These are phyloP conservation scores for Limosa lapponica DNA, from an alignment of 2,797 vertebrate genomes.

Conservation along the genomic window DNA sequence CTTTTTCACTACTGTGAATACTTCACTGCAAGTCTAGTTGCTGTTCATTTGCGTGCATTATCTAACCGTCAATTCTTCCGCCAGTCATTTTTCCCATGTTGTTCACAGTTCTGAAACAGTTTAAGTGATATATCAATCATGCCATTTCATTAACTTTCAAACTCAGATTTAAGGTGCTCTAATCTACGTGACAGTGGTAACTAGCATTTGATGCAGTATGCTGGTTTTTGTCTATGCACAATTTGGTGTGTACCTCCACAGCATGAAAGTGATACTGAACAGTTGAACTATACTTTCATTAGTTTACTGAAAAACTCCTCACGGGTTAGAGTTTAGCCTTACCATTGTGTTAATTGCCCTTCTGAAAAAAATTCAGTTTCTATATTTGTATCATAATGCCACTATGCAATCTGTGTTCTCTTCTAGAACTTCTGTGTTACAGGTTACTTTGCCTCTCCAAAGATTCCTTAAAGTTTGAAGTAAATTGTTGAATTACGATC, in stretches of 20 bases:
- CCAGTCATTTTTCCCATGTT: background rate
- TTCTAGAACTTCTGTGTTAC: conserved; percentile 28
- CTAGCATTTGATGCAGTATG: background rate
- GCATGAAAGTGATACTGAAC: background rate
- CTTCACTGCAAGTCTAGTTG: background rate
- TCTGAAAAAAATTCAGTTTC: conserved; percentile 39
- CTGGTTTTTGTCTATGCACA: conserved; percentile 26
- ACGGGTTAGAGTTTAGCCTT: background rate
- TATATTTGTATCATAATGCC: conserved; percentile 37
- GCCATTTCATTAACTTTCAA: background rate
- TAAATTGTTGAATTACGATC: background rate
- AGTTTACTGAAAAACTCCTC: conserved; percentile 21
- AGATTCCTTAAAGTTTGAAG: background rate
- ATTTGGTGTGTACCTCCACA: conserved; percentile 1
- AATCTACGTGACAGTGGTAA: background rate
- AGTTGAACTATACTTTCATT: conserved; percentile 31
- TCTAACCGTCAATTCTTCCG: background rate
- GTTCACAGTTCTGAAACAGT: background rate
- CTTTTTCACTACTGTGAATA: background rate
- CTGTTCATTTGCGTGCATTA: background rate
- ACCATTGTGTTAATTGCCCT: background rate
- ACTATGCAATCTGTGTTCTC: background rate
- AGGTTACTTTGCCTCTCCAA: conserved; percentile 27
- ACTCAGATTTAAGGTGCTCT: conserved; percentile 14
- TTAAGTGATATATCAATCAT: background rate